phyloP scores from a whole-genome alignment of 2,888 invertebrate genomes.

The Spodoptera exigua region DNA sequence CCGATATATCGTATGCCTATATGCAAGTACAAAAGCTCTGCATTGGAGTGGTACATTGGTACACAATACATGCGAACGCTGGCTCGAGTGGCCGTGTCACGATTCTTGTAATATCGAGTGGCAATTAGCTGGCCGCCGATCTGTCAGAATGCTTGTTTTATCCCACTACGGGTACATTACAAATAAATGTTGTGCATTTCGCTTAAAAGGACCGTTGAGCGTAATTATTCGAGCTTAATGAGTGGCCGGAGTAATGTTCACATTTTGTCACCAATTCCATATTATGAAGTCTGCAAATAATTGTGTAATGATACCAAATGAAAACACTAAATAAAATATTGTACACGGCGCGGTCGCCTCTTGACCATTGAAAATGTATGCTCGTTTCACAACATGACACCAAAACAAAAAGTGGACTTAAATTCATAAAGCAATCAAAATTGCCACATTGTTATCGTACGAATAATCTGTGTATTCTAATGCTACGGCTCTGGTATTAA shows the following conservation, averaged over 20 bases:
- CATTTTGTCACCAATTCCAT: slow-evolving; percentile 28
- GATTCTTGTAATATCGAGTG: slow-evolving; percentile 57
- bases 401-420: slow-evolving; percentile 19
- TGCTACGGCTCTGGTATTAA: slow-evolving; percentile 23
- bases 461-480: slow-evolving; percentile 30
- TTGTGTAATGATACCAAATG: slow-evolving; percentile 13
- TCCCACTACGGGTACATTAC: slow-evolving; percentile 33
- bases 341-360: background rate
- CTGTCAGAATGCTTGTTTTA: slow-evolving; percentile 38
- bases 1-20: slow-evolving; percentile 44
- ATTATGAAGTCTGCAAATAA: slow-evolving; percentile 5
- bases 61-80: slow-evolving; percentile 27
- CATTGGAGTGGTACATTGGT: slow-evolving; percentile 44
- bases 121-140: slow-evolving; percentile 49
- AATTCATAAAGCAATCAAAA: slow-evolving; percentile 12
- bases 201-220: slow-evolving; percentile 34
- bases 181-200: slow-evolving; percentile 36
- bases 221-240: slow-evolving; percentile 33
- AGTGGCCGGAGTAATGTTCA: slow-evolving; percentile 29
- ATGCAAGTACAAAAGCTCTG: slow-evolving; percentile 47
- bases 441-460: slow-evolving; percentile 14
- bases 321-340: slow-evolving; percentile 14
- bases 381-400: too few relatives aligned
- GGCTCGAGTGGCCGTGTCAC: slow-evolving; percentile 34
- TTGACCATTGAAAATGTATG: too few relatives aligned